A percentile compares a stretch with the other conserved stretches of the same genome.
phyloP scores from a whole-genome alignment of 2,888 invertebrate genomes.

The Homarus gammarus region DNA sequence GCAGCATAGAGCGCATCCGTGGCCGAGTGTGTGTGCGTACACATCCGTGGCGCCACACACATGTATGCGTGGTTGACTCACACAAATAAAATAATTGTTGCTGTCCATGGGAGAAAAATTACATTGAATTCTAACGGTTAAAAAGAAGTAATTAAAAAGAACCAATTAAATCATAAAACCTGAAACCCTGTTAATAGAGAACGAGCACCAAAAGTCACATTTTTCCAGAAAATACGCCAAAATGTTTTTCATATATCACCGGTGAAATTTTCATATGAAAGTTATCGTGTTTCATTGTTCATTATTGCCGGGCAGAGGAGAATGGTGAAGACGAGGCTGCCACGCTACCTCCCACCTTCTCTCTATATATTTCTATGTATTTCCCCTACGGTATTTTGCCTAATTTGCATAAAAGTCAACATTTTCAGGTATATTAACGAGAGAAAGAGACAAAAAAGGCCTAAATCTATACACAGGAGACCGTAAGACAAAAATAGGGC shows the following conservation, averaged over 20 bases:
- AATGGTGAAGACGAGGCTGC: no score
- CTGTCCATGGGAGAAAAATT: background rate
- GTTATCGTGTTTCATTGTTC: background rate
- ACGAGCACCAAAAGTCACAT: background rate
- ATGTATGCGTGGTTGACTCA: background rate
- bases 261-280: background rate
- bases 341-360: no score
- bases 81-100: background rate
- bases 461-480: no score
- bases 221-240: background rate
- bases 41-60: conserved; percentile 13
- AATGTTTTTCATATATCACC: background rate
- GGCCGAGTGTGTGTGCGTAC: no score
- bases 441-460: no score
- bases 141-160: background rate
- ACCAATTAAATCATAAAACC: conserved; percentile 3
- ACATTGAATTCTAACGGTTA: background rate
- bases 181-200: conserved; percentile 9
- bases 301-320: background rate
- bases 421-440: no score
- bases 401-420: no score
- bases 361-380: no score
- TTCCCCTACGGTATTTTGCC: no score
- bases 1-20: no score
- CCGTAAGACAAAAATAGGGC: no score